These are phyloP conservation scores for Ornithorhynchus anatinus DNA, from an alignment of 2,113 vertebrate species.

Conservation along the genomic window DNA sequence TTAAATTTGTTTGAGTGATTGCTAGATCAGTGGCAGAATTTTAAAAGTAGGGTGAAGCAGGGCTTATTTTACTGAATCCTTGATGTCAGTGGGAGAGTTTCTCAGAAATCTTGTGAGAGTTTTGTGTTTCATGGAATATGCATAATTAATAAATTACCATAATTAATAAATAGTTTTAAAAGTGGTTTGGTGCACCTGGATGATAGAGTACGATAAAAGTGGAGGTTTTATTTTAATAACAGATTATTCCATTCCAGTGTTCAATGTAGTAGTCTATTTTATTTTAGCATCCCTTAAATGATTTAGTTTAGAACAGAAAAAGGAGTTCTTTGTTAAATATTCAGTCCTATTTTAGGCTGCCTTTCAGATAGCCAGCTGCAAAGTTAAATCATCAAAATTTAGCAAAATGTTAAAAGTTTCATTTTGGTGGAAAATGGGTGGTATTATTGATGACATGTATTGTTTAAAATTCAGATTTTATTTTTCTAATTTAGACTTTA, in stretches of 20 bases:
- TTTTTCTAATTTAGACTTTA: too few relatives aligned
- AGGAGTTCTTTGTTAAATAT: slow-evolving; percentile 36
- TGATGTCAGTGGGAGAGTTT: too few relatives aligned
- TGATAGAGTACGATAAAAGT: slow-evolving; percentile 27
- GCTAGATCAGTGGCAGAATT: too few relatives aligned
- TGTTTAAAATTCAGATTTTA: too few relatives aligned
- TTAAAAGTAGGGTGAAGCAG: too few relatives aligned
- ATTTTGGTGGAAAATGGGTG: slow-evolving; percentile 3
- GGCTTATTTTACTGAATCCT: too few relatives aligned
- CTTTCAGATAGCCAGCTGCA: slow-evolving; percentile 13
- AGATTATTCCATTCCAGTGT: neutral
- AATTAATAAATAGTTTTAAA: slow-evolving; percentile 42
- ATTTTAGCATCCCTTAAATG: slow-evolving; percentile 13
- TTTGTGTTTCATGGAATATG: neutral
- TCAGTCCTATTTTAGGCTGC: slow-evolving; percentile 18
- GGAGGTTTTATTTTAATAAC: slow-evolving; percentile 10
- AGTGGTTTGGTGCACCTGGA: slow-evolving; percentile 10
- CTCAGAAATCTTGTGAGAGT: too few relatives aligned
- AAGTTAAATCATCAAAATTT: slow-evolving; percentile 1
- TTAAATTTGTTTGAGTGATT: too few relatives aligned
- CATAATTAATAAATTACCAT: slow-evolving; percentile 19
- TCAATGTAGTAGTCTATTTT: slow-evolving; percentile 40
- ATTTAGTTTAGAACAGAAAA: slow-evolving; percentile 26
- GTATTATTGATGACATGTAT: neutral
- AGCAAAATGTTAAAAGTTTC: neutral